Evolutionary conservation across 2,797 vertebrate species (phyloP).

Genomic region (Poeciliopsis paucimaculata): DNA sequence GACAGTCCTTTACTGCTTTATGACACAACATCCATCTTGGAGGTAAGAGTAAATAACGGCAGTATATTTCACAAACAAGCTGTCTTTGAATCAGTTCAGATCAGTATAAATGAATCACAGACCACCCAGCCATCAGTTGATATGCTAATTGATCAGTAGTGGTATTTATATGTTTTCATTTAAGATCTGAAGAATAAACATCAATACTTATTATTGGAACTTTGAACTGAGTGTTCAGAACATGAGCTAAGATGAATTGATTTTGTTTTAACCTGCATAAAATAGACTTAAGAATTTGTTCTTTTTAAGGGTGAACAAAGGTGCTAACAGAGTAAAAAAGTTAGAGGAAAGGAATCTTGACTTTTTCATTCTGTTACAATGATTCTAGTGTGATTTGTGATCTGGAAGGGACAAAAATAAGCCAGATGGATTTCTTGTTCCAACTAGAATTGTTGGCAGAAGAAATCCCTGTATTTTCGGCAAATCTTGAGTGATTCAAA

Average conservation of each 20-base stretch:
- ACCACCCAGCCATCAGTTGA: not conserved
- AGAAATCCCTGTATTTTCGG: not conserved
- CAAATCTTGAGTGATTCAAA: slow-evolving; percentile 2
- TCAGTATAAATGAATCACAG: not conserved
- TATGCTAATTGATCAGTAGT: not conserved
- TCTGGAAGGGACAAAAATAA: not conserved
- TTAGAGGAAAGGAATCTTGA: not conserved
- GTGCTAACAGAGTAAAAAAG: not conserved
- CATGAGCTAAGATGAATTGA: not conserved
- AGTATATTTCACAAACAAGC: not conserved
- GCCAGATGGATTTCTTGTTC: not conserved
- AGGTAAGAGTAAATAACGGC: not conserved
- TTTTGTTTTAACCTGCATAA: not conserved
- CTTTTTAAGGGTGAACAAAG: not conserved
- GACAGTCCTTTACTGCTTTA: not conserved
- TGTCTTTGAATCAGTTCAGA: not conserved
- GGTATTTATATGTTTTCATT: not conserved
- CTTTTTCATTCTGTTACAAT: not conserved
- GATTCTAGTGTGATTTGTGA: not conserved
- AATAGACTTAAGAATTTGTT: not conserved
- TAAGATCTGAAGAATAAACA: not conserved
- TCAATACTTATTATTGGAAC: not conserved
- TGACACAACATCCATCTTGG: not conserved
- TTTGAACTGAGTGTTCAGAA: not conserved
- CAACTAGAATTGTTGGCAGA: not conserved